Conservation (phyloP, 2,888 invertebrate species). For the Choreutis nemorana region DNA sequence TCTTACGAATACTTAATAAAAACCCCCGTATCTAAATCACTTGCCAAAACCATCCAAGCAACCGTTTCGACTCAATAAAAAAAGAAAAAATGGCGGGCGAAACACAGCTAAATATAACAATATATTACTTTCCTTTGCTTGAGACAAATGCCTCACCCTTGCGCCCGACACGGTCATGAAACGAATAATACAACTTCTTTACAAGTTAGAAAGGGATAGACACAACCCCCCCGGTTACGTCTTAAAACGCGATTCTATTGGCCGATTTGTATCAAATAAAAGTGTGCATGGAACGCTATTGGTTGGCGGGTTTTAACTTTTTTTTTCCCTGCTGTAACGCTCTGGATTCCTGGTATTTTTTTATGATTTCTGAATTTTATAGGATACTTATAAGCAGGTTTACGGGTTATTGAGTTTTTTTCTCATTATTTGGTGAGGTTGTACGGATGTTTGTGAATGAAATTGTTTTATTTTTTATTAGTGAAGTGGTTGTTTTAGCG, state of each 20-base stretch:
- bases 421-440: slow-evolving; percentile 23
- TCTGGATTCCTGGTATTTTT: slow-evolving; percentile 11
- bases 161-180: neutral
- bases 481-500: too few relatives aligned
- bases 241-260: slow-evolving; percentile 23
- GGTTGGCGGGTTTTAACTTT: slow-evolving; percentile 23
- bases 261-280: slow-evolving; percentile 37
- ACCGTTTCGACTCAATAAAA: slow-evolving; percentile 18
- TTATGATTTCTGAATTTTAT: slow-evolving; percentile 23
- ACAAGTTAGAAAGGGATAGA: slow-evolving; percentile 4
- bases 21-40: too few relatives aligned
- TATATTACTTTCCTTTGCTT: slow-evolving; percentile 4
- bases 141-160: slow-evolving; percentile 4
- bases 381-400: slow-evolving; percentile 19
- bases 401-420: slow-evolving; percentile 17
- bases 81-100: neutral
- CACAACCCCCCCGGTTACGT: slow-evolving; percentile 1
- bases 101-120: slow-evolving; percentile 5
- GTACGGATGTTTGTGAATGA: too few relatives aligned
- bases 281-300: slow-evolving; percentile 23
- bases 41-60: slow-evolving; percentile 17
- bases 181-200: neutral
- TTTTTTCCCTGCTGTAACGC: slow-evolving; percentile 15
- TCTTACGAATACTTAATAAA: too few relatives aligned
- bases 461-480: too few relatives aligned